Conservation (phyloP, 2,113 vertebrate species). For the Quiscalus mexicanus region DNA sequence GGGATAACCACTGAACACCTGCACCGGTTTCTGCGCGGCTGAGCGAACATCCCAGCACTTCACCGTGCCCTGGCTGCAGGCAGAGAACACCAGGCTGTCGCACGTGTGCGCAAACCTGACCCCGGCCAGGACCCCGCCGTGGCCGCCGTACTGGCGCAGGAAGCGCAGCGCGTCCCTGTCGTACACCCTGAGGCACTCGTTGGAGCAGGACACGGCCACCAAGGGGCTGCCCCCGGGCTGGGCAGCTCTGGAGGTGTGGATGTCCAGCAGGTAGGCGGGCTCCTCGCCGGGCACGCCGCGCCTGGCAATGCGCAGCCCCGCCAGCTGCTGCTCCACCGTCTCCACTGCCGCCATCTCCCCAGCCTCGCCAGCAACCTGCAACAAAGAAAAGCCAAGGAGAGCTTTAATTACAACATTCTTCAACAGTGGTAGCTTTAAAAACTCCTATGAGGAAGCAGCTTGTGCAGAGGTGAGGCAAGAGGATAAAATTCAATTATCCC, state of each 20-base stretch:
- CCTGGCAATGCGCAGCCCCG: constrained; percentile 76
- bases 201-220: constrained; percentile 84
- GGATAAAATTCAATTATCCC: not conserved
- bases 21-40: constrained; percentile 66
- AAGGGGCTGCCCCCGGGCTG: constrained; percentile 22
- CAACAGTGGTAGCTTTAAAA: not conserved
- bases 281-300: constrained; percentile 71
- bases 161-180: constrained; percentile 76
- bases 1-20: constrained; percentile 79
- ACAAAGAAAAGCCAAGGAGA: not conserved
- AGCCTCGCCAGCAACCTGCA: constrained; percentile 20
- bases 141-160: constrained; percentile 73
- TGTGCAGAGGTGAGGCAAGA: not conserved
- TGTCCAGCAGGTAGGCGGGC: constrained; percentile 77
- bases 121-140: constrained; percentile 70
- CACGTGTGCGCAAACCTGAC: constrained; percentile 76
- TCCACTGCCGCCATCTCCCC: constrained; percentile 73
- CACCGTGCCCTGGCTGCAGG: constrained; percentile 82
- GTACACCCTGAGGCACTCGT: constrained; percentile 77
- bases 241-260: constrained; percentile 56
- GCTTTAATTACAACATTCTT: not conserved
- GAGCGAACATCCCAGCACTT: constrained; percentile 85
- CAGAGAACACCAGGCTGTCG: constrained; percentile 78
- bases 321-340: constrained; percentile 79
- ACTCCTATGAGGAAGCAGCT: not conserved